phyloP scores from a whole-genome alignment of 2,113 vertebrate species.

The Psammodynastes pulverulentus region DNA sequence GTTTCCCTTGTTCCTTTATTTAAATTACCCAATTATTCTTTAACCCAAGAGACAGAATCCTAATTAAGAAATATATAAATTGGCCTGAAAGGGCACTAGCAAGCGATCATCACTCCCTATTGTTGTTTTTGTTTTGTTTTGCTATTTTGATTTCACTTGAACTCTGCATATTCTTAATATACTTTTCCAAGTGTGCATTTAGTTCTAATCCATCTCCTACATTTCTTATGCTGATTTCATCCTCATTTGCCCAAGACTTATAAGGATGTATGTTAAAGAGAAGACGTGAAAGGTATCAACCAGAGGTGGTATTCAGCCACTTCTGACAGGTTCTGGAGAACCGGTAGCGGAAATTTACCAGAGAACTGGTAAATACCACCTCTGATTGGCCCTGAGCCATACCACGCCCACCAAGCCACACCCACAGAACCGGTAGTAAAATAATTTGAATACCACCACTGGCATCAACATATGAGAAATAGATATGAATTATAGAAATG shows the following conservation, averaged over 20 bases:
- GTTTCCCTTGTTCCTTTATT: background rate
- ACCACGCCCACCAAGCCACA: no score
- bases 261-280: background rate
- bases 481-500: background rate
- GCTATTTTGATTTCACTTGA: constrained; percentile 27
- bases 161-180: constrained; percentile 29
- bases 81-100: constrained; percentile 36
- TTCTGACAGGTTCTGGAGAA: no score
- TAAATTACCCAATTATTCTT: constrained; percentile 40
- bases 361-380: no score
- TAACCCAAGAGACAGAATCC: constrained; percentile 16
- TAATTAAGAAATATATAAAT: constrained; percentile 33
- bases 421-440: no score
- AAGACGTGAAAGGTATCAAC: background rate
- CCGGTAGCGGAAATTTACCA: no score
- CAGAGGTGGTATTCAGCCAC: no score
- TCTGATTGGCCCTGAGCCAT: no score
- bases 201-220: background rate
- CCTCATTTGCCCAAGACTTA: background rate
- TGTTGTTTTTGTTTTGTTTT: background rate
- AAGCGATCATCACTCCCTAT: background rate
- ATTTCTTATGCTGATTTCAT: background rate
- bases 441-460: no score
- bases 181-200: background rate
- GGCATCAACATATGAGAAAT: background rate